A percentile compares a stretch with the other conserved stretches of the same genome.
These are phyloP conservation scores for Acronicta psi DNA, from an alignment of 2,888 invertebrate species.

Conservation along the genomic window DNA sequence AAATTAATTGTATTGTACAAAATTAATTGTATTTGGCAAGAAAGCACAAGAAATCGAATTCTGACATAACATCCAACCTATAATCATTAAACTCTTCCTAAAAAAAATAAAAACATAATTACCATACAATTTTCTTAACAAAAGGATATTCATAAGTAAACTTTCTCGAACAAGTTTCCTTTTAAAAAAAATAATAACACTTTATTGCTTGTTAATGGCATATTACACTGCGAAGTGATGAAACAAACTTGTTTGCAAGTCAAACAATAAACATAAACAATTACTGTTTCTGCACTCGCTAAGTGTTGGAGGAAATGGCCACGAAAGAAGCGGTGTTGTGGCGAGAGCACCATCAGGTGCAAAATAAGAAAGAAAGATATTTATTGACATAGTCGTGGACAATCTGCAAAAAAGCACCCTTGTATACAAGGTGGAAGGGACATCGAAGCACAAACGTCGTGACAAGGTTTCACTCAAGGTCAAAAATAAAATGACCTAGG, in stretches of 20 bases:
- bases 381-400: no score
- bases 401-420: no score
- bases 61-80: neutral
- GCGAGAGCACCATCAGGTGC: neutral
- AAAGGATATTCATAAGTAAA: slow-evolving; percentile 6
- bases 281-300: slow-evolving; percentile 73
- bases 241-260: slow-evolving; percentile 75
- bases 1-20: no score
- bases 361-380: no score
- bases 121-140: slow-evolving; percentile 14
- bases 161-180: slow-evolving; percentile 25
- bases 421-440: no score
- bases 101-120: neutral
- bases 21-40: no score
- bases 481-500: no score
- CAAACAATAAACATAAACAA: slow-evolving; percentile 85
- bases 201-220: slow-evolving; percentile 67
- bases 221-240: slow-evolving; percentile 69
- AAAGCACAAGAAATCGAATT: no score
- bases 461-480: no score
- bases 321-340: slow-evolving; percentile 16
- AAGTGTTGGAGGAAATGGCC: slow-evolving; percentile 60
- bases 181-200: slow-evolving; percentile 60
- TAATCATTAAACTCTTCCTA: neutral
- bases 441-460: no score